These are phyloP conservation scores for Argyrosomus regius DNA, from an alignment of 2,797 vertebrate genomes.

Conservation along the genomic window DNA sequence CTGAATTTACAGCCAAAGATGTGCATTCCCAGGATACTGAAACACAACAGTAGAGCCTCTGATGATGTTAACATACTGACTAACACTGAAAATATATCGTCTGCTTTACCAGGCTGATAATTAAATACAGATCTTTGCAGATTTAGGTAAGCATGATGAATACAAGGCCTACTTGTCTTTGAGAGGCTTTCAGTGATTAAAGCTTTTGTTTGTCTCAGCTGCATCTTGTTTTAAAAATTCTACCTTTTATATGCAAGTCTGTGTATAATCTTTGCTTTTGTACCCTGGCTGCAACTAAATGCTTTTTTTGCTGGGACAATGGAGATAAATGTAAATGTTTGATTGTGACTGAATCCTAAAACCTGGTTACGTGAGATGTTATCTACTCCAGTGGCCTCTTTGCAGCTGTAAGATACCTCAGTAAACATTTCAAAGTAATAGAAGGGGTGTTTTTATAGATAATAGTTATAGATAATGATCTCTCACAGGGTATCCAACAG, in stretches of 20 bases:
- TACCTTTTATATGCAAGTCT: background rate
- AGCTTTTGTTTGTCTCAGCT: background rate
- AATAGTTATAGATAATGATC: background rate
- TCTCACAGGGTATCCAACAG: background rate
- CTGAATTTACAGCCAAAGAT: slow-evolving; percentile 99
- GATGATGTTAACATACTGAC: background rate
- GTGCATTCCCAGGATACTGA: slow-evolving; percentile 97
- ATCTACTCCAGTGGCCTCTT: background rate
- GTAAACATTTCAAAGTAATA: background rate
- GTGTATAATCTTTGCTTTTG: background rate
- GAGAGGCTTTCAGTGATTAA: background rate
- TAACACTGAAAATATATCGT: background rate
- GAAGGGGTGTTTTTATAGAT: background rate
- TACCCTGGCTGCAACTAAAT: background rate
- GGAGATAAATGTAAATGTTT: slow-evolving; percentile 15
- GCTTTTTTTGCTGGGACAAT: slow-evolving; percentile 2
- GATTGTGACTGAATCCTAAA: slow-evolving; percentile 1
- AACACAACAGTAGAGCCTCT: slow-evolving; percentile 43
- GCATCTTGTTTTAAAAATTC: background rate
- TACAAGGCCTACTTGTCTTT: background rate
- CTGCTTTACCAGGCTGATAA: background rate
- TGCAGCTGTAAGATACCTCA: background rate
- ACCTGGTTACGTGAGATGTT: background rate
- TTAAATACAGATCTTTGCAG: background rate
- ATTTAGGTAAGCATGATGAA: background rate